Base-by-base conservation (phyloP, 1,140 invertebrate genomes). In the Drosophila gunungcola region DNA sequence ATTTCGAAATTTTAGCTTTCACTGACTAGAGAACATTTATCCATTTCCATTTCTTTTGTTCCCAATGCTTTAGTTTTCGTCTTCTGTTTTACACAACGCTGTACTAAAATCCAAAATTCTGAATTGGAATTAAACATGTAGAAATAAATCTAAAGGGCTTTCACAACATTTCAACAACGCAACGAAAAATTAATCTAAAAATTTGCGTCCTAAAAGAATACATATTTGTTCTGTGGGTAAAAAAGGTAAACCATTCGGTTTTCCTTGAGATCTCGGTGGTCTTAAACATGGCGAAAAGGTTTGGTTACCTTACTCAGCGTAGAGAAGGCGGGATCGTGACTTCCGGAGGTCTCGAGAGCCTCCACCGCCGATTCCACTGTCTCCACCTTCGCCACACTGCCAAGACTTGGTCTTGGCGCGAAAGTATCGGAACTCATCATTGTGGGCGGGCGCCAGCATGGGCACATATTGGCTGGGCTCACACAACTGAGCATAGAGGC, bases 371-470 rank as follows among this genome's bases (percentile, higher is more conserved):
- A 67, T 76, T 7, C 75, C 70, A 38, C 83, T 77, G 57, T 80
- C 84, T 7, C 32, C 74, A 32, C 58, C 64, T 6, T 73, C 68
- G 46, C 94, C 93, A 3, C 92, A 92, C 68, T 94, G 94, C 94
- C 94, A 95, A n/a, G 95, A 96, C 86, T 90, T 88, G 62, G 85
- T 88, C 45, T 88, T 88, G 38, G 94, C 94, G 6, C 96, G 94
- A 83, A 97, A 98, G 62, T 94, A 93, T 43, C 94, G 93, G 11
- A 97, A 92, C 57, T 97, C 96, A 3, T 94, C 94, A 45, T 94
- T 94, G 82, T 97, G 95, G 49, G 95, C 94, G 0, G 95, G 95
- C 79, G 97, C 94, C 32, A 95, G 89, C 97, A 98, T 98, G 3
- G 95, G 95, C 46, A 94, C 94, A 84, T 98, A 98, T 0, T 94